Base-by-base conservation (phyloP, 1,140 invertebrate genomes). In the Drosophila guanche region DNA sequence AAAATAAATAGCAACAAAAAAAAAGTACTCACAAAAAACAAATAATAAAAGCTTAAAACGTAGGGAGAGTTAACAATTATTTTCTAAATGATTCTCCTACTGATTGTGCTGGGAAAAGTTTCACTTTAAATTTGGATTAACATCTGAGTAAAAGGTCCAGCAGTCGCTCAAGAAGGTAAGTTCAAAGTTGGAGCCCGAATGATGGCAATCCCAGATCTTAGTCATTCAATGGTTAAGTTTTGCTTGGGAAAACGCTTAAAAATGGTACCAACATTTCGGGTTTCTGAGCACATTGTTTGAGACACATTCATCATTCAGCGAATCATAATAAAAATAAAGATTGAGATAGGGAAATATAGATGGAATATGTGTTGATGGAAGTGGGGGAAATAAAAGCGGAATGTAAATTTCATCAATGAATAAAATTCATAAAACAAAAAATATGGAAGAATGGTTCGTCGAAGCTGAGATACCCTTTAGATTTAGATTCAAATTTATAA, bases 331-430 rank as follows among this genome's bases (percentile, higher is more conserved):
- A 46, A 12, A 37, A 0, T 3, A 37, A 12, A 37, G 33, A 37
- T 37, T 4, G 3, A 37, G 33, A 37, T 37, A 37, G 40, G 55
- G 29, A 47, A 37, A 74, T 46, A 61, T 48, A 37, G 75, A 63
- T 66, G 59, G 59, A 62, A 37, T 4, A 37, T 37, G 33, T 10
- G 33, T 37, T 12, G 78, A 60, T 68, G 62, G 51, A 40, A 60
- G 62, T 29, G 8, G 20, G 52, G 37, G 76, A 57, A 52, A 63
- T 62, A 71, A 78, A 67, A 71, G 68, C 73, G 52, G 83, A 74
- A 83, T 81, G 79, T 83, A 74, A 81, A 81, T 83, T 81, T 81
- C 79, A 81, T 81, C 78, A 81, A 81, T 74, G 63, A 63, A 61
- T 50, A 83, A 63, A 74, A 83, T 77, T 66, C 67, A 60, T 72